Base-by-base conservation (phyloP, 2,888 invertebrate genomes). In the Coenonympha glycerion region DNA sequence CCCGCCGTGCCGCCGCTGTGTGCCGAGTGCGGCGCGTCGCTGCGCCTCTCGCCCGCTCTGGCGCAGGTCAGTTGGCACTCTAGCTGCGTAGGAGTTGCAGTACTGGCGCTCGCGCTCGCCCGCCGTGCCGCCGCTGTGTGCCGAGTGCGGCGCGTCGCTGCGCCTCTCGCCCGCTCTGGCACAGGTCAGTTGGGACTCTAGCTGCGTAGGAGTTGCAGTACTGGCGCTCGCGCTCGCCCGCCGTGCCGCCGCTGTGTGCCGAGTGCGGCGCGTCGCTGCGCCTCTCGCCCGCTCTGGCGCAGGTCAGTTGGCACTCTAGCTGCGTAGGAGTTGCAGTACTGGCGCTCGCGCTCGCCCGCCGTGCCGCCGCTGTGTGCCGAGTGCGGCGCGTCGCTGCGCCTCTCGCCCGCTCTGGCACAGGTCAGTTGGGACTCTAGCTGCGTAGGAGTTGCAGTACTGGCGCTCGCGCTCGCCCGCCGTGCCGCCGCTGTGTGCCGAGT, bases 51-150 rank as follows among this genome's bases (percentile, higher is more conserved):
- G 60, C 80, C 82, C 3, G 68, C 76, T 13, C 69, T 79, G 9
- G n/a, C n/a, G n/a, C n/a, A n/a, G n/a, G 95, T 81, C 95, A 95
- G 85, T n/a, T n/a, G n/a, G n/a, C n/a, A 95, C 95, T n/a, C n/a
- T n/a, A n/a, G n/a, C n/a, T n/a, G n/a, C n/a, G n/a, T n/a, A n/a
- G 26, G 95, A 96, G 81, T 80, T 95, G 66, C 95, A 95, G 80
- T 95, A 95, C 79, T 95, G 95, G 95, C 92, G 95, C 52, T 95
- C 95, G 33, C 95, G 95, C 64, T 94, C 95, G 55, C 94, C 95
- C 8, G 93, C 95, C 57, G 88, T 90, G 61, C 88, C 90, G 57
- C 90, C 92, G 55, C 89, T 92, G 49, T 95, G 95, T 69, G 91
- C 90, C 28, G 90, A 92, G 60, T 95, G 94, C 71, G 94, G 94